Percentiles rank a stretch among this genome's conserved stretches.
These are phyloP conservation scores for Rhingia campestris DNA, from an alignment of 2,888 invertebrate species.

Conservation along the genomic window DNA sequence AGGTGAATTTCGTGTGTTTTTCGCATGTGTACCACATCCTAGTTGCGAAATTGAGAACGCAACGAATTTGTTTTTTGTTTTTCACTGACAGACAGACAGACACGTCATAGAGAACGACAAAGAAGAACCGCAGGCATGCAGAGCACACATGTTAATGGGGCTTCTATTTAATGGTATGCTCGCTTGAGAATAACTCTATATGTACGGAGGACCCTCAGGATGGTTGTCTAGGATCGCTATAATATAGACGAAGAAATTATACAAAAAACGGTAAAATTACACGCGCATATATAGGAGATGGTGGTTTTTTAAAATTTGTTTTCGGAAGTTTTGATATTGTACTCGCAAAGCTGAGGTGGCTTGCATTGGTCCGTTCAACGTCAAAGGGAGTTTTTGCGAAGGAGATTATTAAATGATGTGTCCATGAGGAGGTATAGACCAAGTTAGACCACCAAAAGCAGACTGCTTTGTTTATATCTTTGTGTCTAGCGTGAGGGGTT, in stretches of 20 bases:
- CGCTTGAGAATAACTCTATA: not conserved
- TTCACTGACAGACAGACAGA: slow-evolving; percentile 44
- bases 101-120: slow-evolving; percentile 42
- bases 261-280: not conserved
- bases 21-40: slow-evolving; percentile 26
- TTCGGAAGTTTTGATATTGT: not conserved
- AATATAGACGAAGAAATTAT: not conserved
- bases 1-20: slow-evolving; percentile 32
- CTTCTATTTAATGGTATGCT: slow-evolving; percentile 32
- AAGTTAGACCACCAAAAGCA: no score
- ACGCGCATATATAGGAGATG: not conserved
- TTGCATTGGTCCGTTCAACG: not conserved
- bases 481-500: no score
- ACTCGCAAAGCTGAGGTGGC: not conserved
- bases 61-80: slow-evolving; percentile 41
- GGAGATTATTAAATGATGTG: no score
- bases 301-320: not conserved
- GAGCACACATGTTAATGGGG: slow-evolving; percentile 51
- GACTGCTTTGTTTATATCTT: no score
- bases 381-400: no score
- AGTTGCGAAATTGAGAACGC: slow-evolving; percentile 51
- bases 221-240: slow-evolving; percentile 6
- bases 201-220: slow-evolving; percentile 2
- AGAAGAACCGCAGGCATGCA: slow-evolving; percentile 54
- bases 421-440: no score